Conservation (phyloP, 2,797 vertebrate species). For the Chrosomus eos region DNA sequence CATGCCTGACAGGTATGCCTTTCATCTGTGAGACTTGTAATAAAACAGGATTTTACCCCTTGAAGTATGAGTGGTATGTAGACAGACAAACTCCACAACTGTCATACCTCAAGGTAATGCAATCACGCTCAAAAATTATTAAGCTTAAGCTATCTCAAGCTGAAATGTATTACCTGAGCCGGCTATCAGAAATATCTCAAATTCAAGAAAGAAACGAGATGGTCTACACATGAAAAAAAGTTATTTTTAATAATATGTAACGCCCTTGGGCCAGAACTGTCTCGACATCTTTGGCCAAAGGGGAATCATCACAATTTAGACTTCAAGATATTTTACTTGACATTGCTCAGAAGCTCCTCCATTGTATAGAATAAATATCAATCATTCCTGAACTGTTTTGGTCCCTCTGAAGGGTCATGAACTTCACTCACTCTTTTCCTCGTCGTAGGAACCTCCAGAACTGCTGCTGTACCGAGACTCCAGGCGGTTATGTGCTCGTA, state of each 20-base stretch:
- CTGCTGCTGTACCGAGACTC: conserved; percentile 99
- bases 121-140: conserved; percentile 6
- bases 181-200: conserved; percentile 1
- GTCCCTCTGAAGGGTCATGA: neutral
- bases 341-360: conserved; percentile 7
- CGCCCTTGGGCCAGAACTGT: neutral
- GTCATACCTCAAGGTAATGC: conserved; percentile 2
- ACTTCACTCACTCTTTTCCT: conserved; percentile 92
- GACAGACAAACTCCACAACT: conserved; percentile 18
- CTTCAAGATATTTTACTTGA: neutral
- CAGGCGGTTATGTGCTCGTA: conserved; percentile 92
- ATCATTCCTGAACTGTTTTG: neutral
- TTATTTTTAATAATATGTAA: neutral
- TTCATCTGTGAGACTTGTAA: neutral
- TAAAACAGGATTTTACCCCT: conserved; percentile 27
- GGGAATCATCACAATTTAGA: neutral
- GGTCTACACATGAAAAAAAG: neutral
- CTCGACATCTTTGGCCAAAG: neutral
- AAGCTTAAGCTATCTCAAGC: neutral
- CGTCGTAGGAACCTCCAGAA: conserved; percentile 96
- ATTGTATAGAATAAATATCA: neutral
- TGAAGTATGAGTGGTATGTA: conserved; percentile 12
- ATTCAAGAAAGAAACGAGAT: neutral
- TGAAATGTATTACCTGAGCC: neutral
- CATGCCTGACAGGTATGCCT: neutral